Evolutionary conservation across 2,888 invertebrate genomes (phyloP).

Genomic region (Melanchra persicariae): DNA sequence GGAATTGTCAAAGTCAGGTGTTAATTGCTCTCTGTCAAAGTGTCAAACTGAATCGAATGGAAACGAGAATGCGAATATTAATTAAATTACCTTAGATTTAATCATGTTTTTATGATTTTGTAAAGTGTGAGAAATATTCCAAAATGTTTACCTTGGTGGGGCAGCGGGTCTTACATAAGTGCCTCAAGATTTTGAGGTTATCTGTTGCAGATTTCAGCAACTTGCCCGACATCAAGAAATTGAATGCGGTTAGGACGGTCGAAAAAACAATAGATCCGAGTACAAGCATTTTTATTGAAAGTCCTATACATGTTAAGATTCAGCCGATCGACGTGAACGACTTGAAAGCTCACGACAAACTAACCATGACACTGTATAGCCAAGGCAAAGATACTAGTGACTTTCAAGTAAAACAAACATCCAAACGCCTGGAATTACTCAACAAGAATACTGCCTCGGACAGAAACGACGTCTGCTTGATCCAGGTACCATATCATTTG

Average conservation of each 20-base stretch:
- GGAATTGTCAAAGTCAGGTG: conserved; percentile 81
- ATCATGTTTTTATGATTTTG: conserved; percentile 71
- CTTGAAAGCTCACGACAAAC: conserved; percentile 84
- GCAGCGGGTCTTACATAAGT: conserved; percentile 85
- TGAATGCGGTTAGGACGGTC: conserved; percentile 86
- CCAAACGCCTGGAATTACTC: conserved; percentile 85
- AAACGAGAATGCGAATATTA: conserved; percentile 68
- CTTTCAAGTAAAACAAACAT: conserved; percentile 88
- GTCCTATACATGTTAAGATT: conserved; percentile 88
- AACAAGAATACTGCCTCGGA: conserved; percentile 85
- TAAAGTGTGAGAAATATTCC: conserved; percentile 53
- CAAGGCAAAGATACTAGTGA: conserved; percentile 85
- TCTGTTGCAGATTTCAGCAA: conserved; percentile 83
- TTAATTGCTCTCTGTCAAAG: conserved; percentile 71
- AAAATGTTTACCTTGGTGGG: conserved; percentile 84
- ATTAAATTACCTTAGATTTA: conserved; percentile 72
- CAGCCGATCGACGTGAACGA: conserved; percentile 88
- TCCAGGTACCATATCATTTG: conserved; percentile 87
- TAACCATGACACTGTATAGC: conserved; percentile 87
- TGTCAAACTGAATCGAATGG: conserved; percentile 69
- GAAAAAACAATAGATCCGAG: conserved; percentile 88
- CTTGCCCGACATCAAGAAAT: conserved; percentile 85
- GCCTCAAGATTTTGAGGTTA: conserved; percentile 90
- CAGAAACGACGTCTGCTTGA: conserved; percentile 86
- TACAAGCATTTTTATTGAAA: conserved; percentile 88